Conservation (phyloP, 2,888 invertebrate genomes). For the Lepidocyrtinus sp. region DNA sequence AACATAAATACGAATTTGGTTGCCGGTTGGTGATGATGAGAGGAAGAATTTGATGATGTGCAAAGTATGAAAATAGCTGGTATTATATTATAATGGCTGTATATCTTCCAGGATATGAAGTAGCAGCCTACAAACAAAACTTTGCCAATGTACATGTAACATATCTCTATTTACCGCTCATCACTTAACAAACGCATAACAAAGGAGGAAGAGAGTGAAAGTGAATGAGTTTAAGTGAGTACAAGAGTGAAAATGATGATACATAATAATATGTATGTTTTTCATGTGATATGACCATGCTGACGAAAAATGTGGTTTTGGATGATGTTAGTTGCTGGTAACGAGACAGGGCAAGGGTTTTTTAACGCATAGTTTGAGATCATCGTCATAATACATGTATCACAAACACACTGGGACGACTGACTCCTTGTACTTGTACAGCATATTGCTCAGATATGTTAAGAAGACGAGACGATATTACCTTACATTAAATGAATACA, state of each 20-base stretch:
- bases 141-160: neutral
- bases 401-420: no score
- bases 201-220: neutral
- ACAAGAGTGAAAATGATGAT: neutral
- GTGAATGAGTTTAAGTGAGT: neutral
- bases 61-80: neutral
- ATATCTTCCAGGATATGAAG: neutral
- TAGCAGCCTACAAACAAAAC: neutral
- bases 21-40: conserved; percentile 32
- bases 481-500: neutral
- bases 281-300: neutral
- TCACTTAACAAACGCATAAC: neutral
- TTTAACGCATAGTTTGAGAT: no score
- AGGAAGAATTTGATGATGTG: conserved; percentile 23
- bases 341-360: neutral
- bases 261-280: neutral
- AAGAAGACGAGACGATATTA: neutral
- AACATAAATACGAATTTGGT: conserved; percentile 25
- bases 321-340: neutral
- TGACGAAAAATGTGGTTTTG: neutral
- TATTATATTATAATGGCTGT: neutral
- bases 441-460: neutral
- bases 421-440: no score
- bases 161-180: neutral
- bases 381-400: no score